Evolutionary conservation across 1,140 invertebrate species (phyloP), one percentile per base, ranked within the genome.

Genomic region (Andrena cerasifolii): DNA sequence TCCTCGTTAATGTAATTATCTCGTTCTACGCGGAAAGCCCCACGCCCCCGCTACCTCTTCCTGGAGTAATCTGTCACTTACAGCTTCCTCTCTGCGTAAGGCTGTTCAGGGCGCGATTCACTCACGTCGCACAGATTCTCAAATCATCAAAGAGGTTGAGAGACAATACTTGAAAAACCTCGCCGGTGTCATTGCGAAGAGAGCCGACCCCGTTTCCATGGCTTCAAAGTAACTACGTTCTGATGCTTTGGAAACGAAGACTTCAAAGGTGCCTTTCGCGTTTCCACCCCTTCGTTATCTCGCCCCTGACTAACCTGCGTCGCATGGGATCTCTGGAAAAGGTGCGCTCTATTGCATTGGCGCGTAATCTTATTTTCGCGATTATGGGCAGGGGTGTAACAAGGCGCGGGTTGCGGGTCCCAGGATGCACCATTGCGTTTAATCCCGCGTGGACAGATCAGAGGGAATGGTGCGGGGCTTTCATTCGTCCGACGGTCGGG

Each of bases 341-440:
- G 54, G 43, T 18, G 54, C 24, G 3, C 18, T 12, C 21, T 0
- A 33, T n/a, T 45, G 67, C 67, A 58, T 33, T 26, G 14, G 16
- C 26, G 14, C 54, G 51, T 71, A 71, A 71, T 71, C 54, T 24
- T 33, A 31, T 71, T 71, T 49, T 40, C 18, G 12, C 40, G 40
- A 71, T 58, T 26, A 24, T 21, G 54, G 4, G 36, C 36, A 3
- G 47, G 45, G 47, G 54, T n/a, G 24, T 71, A 58, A 71, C 67
- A 71, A 71, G 56, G 24, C 58, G 21, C 16, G 31, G 53, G 26
- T 7, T 3, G 33, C 12, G 0, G 21, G 3, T 26, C 18, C 24
- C 21, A 4, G 21, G 26, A 2, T 21, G 36, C 10, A 45, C 31
- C 36, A 31, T 31, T 28, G n/a, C 24, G 40, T 45, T 68, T 68